phyloP scores from a whole-genome alignment of 2,113 vertebrate genomes.

The Pachyramphus minor region DNA sequence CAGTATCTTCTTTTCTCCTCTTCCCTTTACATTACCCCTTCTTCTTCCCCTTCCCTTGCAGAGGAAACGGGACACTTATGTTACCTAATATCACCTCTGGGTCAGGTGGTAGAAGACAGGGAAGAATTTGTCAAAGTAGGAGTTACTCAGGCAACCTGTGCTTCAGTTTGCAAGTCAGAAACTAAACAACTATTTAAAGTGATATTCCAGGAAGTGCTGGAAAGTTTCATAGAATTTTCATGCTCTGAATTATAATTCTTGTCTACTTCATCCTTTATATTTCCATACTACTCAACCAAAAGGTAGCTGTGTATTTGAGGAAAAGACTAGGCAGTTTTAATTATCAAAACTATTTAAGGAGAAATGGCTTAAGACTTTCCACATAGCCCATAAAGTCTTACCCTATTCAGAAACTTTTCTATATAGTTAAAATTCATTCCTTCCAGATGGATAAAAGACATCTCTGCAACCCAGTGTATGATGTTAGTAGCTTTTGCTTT shows the following conservation, averaged over 20 bases:
- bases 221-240: background rate
- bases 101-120: background rate
- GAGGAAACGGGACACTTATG: accelerated
- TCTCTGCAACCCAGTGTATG: background rate
- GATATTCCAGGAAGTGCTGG: background rate
- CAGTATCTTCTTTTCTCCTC: background rate
- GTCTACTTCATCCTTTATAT: background rate
- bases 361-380: background rate
- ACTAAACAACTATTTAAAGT: background rate
- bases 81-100: background rate
- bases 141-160: background rate
- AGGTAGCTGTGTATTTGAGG: background rate
- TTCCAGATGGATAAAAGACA: background rate
- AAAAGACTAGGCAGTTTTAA: background rate
- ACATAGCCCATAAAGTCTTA: background rate
- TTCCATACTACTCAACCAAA: background rate
- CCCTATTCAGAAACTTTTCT: background rate
- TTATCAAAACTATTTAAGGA: background rate
- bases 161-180: background rate
- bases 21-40: background rate
- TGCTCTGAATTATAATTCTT: background rate
- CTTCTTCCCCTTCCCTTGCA: background rate
- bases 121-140: background rate
- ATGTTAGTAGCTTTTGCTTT: background rate
- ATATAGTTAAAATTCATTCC: background rate